Conservation (phyloP, 2,113 vertebrate genomes). For the Etheostoma cragini region DNA sequence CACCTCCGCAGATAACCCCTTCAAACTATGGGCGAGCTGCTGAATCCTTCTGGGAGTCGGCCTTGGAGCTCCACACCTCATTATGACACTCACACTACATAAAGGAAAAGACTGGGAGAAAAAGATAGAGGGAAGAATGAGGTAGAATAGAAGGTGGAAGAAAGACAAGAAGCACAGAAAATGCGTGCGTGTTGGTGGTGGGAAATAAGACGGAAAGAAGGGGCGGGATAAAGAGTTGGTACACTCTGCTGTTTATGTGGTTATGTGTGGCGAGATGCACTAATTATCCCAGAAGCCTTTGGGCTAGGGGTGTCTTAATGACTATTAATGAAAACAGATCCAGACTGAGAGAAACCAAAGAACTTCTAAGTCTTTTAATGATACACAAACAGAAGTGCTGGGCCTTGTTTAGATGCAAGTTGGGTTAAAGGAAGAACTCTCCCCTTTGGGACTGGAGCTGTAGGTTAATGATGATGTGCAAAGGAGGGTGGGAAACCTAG, state of each 20-base stretch:
- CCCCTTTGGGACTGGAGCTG: conserved; percentile 38
- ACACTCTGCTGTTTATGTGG: conserved; percentile 49
- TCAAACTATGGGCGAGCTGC: conserved; percentile 51
- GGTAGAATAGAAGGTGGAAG: neutral
- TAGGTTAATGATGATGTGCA: conserved; percentile 28
- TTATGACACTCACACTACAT: conserved; percentile 52
- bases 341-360: conserved; percentile 53
- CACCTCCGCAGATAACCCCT: conserved; percentile 57
- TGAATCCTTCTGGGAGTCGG: conserved; percentile 44
- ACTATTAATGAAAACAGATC: conserved; percentile 70
- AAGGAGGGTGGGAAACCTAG: conserved; percentile 38
- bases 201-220: conserved; percentile 8
- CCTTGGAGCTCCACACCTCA: conserved; percentile 57
- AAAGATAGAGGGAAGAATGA: conserved; percentile 3
- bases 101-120: conserved; percentile 14
- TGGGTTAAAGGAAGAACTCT: conserved; percentile 39
- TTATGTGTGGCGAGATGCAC: conserved; percentile 60
- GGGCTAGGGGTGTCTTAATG: conserved; percentile 70
- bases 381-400: conserved; percentile 57
- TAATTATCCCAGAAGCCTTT: conserved; percentile 74
- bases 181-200: neutral
- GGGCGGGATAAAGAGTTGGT: conserved; percentile 12
- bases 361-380: conserved; percentile 64
- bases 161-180: conserved; percentile 23
- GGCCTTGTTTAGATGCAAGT: conserved; percentile 64